phyloP scores from a whole-genome alignment of 2,113 vertebrate species.

The Rutilus rutilus region DNA sequence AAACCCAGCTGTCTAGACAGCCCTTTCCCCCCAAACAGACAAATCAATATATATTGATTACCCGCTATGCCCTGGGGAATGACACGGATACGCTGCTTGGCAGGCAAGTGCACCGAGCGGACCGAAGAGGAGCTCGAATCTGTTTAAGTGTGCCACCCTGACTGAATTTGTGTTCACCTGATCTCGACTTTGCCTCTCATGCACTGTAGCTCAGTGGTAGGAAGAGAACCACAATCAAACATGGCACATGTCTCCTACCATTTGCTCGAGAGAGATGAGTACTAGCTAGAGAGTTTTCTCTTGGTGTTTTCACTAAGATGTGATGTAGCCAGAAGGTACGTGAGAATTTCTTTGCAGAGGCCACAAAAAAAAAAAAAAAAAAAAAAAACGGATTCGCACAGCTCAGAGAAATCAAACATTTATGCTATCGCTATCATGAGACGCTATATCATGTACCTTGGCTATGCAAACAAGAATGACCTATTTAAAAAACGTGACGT shows the following conservation, averaged over 20 bases:
- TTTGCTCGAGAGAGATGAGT: constrained; percentile 13
- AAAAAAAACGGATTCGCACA: not conserved
- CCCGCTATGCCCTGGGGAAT: constrained; percentile 47
- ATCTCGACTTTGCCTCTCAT: constrained; percentile 41
- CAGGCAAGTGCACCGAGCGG: constrained; percentile 48
- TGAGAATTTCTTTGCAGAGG: not conserved
- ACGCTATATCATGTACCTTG: constrained; percentile 26
- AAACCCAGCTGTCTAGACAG: constrained; percentile 63
- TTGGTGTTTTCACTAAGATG: constrained; percentile 1
- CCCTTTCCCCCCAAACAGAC: constrained; percentile 53
- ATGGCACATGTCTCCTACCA: constrained; percentile 52
- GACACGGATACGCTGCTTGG: constrained; percentile 52
- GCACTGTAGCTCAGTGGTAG: constrained; percentile 11
- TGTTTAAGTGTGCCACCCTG: constrained; percentile 49
- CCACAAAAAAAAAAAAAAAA: not conserved
- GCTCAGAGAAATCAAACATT: constrained; percentile 48
- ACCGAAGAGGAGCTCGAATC: constrained; percentile 52
- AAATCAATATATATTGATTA: constrained; percentile 60
- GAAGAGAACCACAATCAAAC: constrained; percentile 40
- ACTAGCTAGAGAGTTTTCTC: constrained; percentile 20
- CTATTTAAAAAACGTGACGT: constrained; percentile 25
- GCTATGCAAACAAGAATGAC: constrained; percentile 31
- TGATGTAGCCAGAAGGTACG: constrained; percentile 25
- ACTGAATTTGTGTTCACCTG: constrained; percentile 59
- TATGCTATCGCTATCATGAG: constrained; percentile 19